Conservation (phyloP, 2,888 invertebrate genomes). For the Eugnorisma glareosa region DNA sequence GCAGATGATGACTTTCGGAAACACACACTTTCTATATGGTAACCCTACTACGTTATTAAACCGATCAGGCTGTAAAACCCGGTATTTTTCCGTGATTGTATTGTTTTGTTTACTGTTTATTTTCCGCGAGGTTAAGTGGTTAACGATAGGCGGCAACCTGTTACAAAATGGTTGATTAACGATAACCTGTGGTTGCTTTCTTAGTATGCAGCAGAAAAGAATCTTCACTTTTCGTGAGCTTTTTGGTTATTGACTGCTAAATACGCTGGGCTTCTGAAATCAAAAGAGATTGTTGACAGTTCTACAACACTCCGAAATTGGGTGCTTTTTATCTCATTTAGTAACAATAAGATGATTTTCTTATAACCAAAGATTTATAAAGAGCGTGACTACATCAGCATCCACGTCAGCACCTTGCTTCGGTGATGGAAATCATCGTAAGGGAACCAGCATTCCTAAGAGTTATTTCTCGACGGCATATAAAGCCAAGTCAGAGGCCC, state of each 20-base stretch:
- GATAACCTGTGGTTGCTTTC: constrained; percentile 16
- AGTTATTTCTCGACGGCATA: too few species aligned
- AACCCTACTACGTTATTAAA: constrained; percentile 10
- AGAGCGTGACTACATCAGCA: too few species aligned
- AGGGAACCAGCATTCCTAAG: too few species aligned
- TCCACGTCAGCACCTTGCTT: too few species aligned
- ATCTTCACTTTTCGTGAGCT: constrained; percentile 8
- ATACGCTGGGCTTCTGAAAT: neutral
- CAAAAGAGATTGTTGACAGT: too few species aligned
- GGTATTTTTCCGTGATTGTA: constrained; percentile 50
- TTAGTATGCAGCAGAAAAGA: neutral
- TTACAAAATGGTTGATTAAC: constrained; percentile 37
- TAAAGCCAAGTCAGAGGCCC: too few species aligned
- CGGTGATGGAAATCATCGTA: too few species aligned
- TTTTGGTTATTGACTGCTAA: neutral
- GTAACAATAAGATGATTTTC: too few species aligned
- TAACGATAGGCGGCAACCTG: constrained; percentile 33
- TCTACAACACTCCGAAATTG: neutral
- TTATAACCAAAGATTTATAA: neutral
- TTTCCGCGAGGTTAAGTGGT: constrained; percentile 32
- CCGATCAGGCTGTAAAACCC: constrained; percentile 14
- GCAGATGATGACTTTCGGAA: too few species aligned
- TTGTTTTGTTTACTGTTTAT: constrained; percentile 41
- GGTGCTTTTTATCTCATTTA: neutral
- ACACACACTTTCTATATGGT: neutral